Base-by-base conservation (phyloP, 2,797 vertebrate genomes). In the Pseudotriccus pelzelni region DNA sequence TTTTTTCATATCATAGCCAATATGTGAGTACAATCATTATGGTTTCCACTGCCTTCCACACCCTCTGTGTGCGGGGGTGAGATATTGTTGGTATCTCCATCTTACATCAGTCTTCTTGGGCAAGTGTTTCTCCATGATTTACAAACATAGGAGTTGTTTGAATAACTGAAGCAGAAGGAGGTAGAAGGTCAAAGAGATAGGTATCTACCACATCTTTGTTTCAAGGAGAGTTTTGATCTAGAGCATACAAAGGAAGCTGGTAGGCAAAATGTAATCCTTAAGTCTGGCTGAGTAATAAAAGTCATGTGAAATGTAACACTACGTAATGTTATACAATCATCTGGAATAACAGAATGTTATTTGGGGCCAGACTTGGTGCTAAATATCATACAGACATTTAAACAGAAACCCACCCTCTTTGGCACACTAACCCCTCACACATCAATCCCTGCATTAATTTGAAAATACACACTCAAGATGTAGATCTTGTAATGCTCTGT, bases 201-300 rank as follows among this genome's bases (percentile, higher is more conserved):
- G 30, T 41, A 87, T 92, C 64, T 94, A 37, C 64, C 58, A 32
- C 66, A 73, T 67, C 83, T 58, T 53, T 36, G n/a, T 56, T 87
- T 66, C 43, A 30, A 66, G 52, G 58, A 75, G 78, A 34, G 63
- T 89, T 95, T 90, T 76, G 52, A 93, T 95, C 74, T n/a, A 82
- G n/a, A 84, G 79, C 87, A 72, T 66, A 69, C 37, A 89, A 90
- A 89, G 68, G 84, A 92, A 72, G 93, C 22, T 43, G 34, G 63
- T 78, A 94, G 78, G 87, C 72, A 92, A 93, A 94, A 76, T 76
- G 83, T 60, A 86, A 75, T 78, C 58, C 91, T 89, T 15, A 52
- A 83, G 47, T 55, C 79, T 89, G 80, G 36, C 50, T 91, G 75
- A 92, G 74, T 94, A 93, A 96, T 95, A 88, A 59, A 91, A 96